Percentiles rank a stretch among this genome's conserved stretches.
phyloP scores from a whole-genome alignment of 2,113 vertebrate genomes.

The Carassius gibelio region DNA sequence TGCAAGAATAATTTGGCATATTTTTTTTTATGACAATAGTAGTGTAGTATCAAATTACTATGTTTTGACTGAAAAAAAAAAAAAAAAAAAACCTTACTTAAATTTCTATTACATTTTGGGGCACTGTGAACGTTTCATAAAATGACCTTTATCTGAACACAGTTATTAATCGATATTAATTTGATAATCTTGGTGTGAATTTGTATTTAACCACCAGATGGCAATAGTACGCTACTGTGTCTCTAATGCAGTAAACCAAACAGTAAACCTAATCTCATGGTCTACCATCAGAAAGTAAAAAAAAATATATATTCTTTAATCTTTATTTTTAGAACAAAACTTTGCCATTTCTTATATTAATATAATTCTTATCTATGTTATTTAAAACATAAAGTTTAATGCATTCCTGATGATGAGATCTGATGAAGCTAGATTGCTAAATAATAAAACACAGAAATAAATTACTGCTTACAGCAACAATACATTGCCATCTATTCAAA shows the following conservation, averaged over 20 bases:
- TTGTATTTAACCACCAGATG: constrained; percentile 60
- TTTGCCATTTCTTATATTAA: too few relatives aligned
- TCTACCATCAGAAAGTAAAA: constrained; percentile 22
- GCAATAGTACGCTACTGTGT: constrained; percentile 52
- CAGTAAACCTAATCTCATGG: not conserved
- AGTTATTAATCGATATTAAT: not conserved
- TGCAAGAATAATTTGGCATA: not conserved
- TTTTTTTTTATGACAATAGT: not conserved
- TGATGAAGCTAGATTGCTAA: not conserved
- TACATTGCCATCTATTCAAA: not conserved
- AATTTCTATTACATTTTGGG: not conserved
- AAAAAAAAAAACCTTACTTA: too few relatives aligned
- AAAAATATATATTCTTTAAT: not conserved
- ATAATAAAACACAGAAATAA: not conserved
- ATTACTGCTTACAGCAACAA: not conserved
- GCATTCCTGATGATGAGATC: too few relatives aligned
- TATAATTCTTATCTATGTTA: too few relatives aligned
- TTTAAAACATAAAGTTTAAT: too few relatives aligned
- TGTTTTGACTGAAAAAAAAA: not conserved
- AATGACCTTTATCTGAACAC: not conserved
- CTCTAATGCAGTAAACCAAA: not conserved
- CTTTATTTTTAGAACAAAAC: too few relatives aligned
- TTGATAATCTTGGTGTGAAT: not conserved
- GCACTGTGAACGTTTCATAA: not conserved
- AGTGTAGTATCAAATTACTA: not conserved